Percentiles rank a stretch among this genome's conserved stretches.
Conservation (phyloP, 2,113 vertebrate species). For the Calyptommatus sinebrachiatus region DNA sequence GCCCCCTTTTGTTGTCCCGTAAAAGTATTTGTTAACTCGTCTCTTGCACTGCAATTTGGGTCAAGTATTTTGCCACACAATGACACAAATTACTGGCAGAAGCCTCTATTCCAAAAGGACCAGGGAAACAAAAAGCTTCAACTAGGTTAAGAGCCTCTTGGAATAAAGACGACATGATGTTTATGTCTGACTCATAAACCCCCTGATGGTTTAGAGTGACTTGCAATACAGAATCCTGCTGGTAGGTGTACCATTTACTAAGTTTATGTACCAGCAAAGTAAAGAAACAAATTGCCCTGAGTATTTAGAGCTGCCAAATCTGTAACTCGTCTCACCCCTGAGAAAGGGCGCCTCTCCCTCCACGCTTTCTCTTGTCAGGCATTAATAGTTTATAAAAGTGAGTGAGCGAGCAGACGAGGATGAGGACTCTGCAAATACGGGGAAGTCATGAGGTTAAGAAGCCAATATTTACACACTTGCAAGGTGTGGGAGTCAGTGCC, state of each 20-base stretch:
- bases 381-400: neutral
- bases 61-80: neutral
- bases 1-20: neutral
- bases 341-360: neutral
- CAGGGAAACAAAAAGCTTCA: neutral
- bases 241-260: neutral
- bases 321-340: too few species aligned
- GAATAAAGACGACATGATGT: constrained; percentile 12
- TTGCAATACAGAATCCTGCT: constrained; percentile 3
- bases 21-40: neutral
- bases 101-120: neutral
- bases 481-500: neutral
- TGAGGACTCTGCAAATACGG: neutral
- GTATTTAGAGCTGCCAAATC: neutral
- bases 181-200: constrained; percentile 27
- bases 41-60: neutral
- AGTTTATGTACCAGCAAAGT: constrained; percentile 28
- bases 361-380: neutral
- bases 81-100: constrained; percentile 3
- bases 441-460: neutral
- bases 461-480: neutral
- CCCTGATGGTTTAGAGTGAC: constrained; percentile 17
- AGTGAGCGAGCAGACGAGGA: neutral
- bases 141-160: constrained; percentile 13
- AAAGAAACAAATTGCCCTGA: constrained; percentile 18